Evolutionary conservation across 2,888 invertebrate genomes (phyloP).

Genomic region (Frankliniella intonsa): DNA sequence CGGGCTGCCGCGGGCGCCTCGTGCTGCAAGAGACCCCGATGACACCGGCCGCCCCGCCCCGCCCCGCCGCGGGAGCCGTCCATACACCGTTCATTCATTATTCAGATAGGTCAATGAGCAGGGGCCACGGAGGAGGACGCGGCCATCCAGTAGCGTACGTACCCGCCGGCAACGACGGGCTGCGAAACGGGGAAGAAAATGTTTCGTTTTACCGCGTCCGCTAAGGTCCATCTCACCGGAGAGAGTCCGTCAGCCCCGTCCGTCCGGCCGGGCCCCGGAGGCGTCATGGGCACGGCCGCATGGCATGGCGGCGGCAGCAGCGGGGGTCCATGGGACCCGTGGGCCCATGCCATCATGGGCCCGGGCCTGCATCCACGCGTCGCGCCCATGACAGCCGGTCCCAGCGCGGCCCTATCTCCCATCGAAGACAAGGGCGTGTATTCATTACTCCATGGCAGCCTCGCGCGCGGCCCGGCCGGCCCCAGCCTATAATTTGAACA

Average conservation of each 20-base stretch:
- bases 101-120: too few relatives aligned
- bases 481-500: constrained; percentile 4
- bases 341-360: neutral
- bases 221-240: too few relatives aligned
- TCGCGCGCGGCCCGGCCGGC: neutral
- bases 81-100: neutral
- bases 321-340: neutral
- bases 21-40: neutral
- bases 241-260: too few relatives aligned
- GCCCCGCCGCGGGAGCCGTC: neutral
- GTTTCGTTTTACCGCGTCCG: too few relatives aligned
- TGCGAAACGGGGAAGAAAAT: too few relatives aligned
- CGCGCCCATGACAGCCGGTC: neutral
- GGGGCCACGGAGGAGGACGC: too few relatives aligned
- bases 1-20: neutral
- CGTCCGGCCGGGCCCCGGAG: too few relatives aligned
- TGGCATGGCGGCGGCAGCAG: too few relatives aligned
- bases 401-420: neutral
- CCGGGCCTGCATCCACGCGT: too few relatives aligned
- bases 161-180: too few relatives aligned
- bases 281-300: too few relatives aligned
- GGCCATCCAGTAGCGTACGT: too few relatives aligned
- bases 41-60: neutral
- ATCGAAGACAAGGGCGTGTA: constrained; percentile 20
- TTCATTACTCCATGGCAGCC: neutral